phyloP scores from a whole-genome alignment of 2,797 vertebrate genomes.

The Staurois parvus region DNA sequence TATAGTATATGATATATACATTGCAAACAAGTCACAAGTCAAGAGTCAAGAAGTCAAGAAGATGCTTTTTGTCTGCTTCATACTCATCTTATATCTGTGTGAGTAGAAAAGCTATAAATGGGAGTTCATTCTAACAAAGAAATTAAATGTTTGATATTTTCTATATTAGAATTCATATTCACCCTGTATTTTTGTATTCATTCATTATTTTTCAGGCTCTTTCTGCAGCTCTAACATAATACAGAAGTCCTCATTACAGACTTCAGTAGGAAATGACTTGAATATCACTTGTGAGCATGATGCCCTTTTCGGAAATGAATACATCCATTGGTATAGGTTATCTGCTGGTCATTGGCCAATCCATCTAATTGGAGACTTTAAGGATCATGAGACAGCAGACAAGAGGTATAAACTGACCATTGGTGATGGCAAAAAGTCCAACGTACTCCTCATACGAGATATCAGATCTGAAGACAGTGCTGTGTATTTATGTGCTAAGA shows the following conservation, averaged over 20 bases:
- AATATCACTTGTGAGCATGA: conserved; percentile 17
- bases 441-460: not conserved
- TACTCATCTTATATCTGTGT: not conserved
- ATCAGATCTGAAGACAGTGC: conserved; percentile 27
- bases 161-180: no score
- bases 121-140: no score
- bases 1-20: not conserved
- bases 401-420: not conserved
- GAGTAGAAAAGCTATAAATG: not conserved
- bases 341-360: not conserved
- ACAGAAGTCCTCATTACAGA: not conserved
- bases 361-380: not conserved
- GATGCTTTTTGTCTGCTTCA: not conserved
- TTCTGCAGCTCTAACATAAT: not conserved
- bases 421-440: conserved; percentile 36
- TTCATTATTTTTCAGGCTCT: not conserved
- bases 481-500: conserved; percentile 42
- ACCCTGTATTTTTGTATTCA: not conserved
- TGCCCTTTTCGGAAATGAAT: not conserved
- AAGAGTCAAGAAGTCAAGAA: no score
- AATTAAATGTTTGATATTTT: no score
- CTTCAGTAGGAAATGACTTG: not conserved
- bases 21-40: no score
- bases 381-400: not conserved
- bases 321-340: conserved; percentile 37